These are phyloP conservation scores for Buteo buteo DNA, from an alignment of 2,113 vertebrate species.

Conservation along the genomic window DNA sequence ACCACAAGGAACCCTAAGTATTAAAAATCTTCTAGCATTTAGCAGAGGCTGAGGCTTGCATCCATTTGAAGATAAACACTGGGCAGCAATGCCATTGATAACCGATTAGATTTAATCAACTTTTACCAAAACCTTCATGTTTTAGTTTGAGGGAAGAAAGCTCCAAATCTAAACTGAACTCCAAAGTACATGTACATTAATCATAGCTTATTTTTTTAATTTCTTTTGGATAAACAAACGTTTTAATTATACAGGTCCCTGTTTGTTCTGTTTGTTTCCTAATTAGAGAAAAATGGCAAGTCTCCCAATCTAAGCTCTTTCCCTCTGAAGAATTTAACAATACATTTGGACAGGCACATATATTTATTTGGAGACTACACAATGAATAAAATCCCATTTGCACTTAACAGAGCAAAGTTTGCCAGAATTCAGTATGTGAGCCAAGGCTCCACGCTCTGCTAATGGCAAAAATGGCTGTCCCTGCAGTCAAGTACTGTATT, in stretches of 20 bases:
- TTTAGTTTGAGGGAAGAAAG: conserved; percentile 2
- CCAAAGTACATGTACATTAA: conserved; percentile 37
- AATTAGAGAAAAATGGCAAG: conserved; percentile 72
- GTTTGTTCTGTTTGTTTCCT: conserved; percentile 62
- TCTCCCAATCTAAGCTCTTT: conserved; percentile 54
- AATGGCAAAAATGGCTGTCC: conserved; percentile 55
- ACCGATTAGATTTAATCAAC: not conserved
- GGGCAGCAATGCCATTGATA: not conserved
- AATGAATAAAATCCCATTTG: conserved; percentile 66
- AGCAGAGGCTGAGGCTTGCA: not conserved
- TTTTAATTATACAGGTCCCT: conserved; percentile 69
- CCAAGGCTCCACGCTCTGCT: conserved; percentile 58
- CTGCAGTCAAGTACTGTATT: conserved; percentile 49
- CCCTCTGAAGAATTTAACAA: conserved; percentile 65
- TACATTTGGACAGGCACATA: conserved; percentile 57
- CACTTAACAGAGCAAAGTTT: conserved; percentile 63
- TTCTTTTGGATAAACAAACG: conserved; percentile 63
- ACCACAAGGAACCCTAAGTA: not conserved
- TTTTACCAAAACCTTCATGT: not conserved
- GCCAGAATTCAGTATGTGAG: conserved; percentile 33
- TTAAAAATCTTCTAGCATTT: not conserved
- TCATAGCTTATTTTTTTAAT: conserved; percentile 10
- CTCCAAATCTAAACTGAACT: not conserved
- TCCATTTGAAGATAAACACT: not conserved
- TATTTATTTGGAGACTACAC: conserved; percentile 66